Evolutionary conservation across 2,888 invertebrate genomes (phyloP), one percentile per base, ranked within the genome.

Genomic region (Agriopis marginaria): DNA sequence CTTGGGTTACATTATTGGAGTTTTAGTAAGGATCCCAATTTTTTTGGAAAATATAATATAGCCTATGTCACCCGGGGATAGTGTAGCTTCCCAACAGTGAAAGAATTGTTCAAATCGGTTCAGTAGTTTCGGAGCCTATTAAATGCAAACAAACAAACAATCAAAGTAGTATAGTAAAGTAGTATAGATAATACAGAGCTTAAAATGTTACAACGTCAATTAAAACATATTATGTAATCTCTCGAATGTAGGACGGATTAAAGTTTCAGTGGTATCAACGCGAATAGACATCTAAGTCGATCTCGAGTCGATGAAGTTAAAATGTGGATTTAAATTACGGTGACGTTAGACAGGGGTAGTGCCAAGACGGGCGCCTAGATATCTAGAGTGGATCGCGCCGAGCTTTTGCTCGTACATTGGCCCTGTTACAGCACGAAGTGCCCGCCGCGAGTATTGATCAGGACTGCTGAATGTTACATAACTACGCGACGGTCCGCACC

Each of bases 391-490:
- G 78, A 82, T 79, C 80, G 82, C 81, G 77, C 80, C 79, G 78
- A 82, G 83, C 79, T 85, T 87, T 87, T 83, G 81, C 82, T 80
- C 84, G 89, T 90, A 88, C 91, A 84, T 89, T 89, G 88, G 88
- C 89, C 84, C 86, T 86, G 86, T 84, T 86, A 83, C 83, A 85
- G 85, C 85, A 86, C 84, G 86, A 86, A 89, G 88, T 88, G 87
- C 82, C 85, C 86, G 86, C 80, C 87, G 84, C 79, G 80, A 77
- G 89, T 93, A 93, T 93, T 89, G 93, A 93, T 93, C 90, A 89
- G 89, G 87, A 89, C 89, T 87, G 87, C 89, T 90, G 85, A 85
- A 86, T 83, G 89, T 93, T 93, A 91, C 81, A 85, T 91, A 90
- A 92, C 83, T 78, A 78, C 82, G 84, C 87, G 84, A 84, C 86